Conservation (phyloP, 2,797 vertebrate genomes). For the Spea hammondii region DNA sequence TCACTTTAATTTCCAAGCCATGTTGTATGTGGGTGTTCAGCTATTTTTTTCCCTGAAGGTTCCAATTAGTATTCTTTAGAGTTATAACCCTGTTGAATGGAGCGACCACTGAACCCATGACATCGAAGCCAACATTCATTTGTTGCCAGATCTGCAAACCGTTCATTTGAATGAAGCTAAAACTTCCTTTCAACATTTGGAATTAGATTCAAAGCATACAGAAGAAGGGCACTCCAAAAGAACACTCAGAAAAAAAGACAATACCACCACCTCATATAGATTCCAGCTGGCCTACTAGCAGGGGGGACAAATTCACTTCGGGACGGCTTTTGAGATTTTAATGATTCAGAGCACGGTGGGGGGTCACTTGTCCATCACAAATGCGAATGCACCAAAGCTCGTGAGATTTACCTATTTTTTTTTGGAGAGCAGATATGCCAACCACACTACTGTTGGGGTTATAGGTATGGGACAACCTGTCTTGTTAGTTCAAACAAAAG, state of each 20-base stretch:
- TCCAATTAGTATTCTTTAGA: slow-evolving; percentile 3
- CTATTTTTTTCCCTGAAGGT: neutral
- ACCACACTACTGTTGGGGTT: neutral
- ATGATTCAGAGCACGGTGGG: slow-evolving; percentile 9
- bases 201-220: slow-evolving; percentile 2
- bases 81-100: neutral
- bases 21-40: neutral
- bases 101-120: neutral
- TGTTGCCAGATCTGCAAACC: slow-evolving; percentile 5
- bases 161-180: slow-evolving; percentile 9
- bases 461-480: no score
- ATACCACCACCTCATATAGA: neutral
- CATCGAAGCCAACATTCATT: slow-evolving; percentile 9
- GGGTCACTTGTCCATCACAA: neutral
- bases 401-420: neutral
- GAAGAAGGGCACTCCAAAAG: slow-evolving; percentile 10
- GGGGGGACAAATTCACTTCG: neutral
- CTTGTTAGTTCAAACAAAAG: neutral
- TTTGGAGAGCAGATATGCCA: no score
- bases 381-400: slow-evolving; percentile 1
- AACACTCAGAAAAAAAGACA: slow-evolving; percentile 11
- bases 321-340: neutral
- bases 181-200: neutral
- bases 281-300: neutral
- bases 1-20: neutral